These are phyloP conservation scores for Nyctereutes procyonoides DNA, from an alignment of 2,113 vertebrate genomes.

Conservation along the genomic window DNA sequence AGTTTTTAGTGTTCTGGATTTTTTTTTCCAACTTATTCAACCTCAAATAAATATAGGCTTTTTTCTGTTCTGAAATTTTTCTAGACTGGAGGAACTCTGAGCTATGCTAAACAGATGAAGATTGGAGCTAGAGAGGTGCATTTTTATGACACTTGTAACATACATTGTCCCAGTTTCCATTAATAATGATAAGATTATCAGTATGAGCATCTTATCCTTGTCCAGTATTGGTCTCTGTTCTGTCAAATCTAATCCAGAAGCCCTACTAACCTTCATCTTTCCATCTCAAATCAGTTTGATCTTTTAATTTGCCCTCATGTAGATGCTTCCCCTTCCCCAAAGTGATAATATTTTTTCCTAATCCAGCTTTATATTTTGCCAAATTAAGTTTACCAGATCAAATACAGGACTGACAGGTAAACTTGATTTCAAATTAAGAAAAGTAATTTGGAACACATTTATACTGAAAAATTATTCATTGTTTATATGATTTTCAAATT, in stretches of 20 bases:
- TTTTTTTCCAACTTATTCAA: background rate
- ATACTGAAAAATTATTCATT: background rate
- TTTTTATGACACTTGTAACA: background rate
- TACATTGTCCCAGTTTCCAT: background rate
- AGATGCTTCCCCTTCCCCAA: background rate
- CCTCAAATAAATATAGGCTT: background rate
- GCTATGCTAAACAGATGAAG: background rate
- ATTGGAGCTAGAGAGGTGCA: background rate
- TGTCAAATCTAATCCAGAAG: background rate
- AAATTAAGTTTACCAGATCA: background rate
- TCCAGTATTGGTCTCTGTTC: background rate
- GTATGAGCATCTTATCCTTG: background rate
- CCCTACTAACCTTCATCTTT: background rate
- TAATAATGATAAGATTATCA: background rate
- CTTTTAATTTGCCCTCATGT: background rate
- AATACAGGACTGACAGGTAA: background rate
- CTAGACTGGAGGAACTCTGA: background rate
- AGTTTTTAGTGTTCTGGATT: background rate
- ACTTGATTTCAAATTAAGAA: slow-evolving; percentile 32
- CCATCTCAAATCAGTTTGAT: background rate
- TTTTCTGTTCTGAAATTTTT: background rate
- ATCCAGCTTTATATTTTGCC: background rate
- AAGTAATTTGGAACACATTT: background rate
- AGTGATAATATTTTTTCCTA: background rate
- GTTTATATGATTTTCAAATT: background rate